A percentile compares a stretch with the other conserved stretches of the same genome.
These are phyloP conservation scores for Percopsis omiscomaycus DNA, from an alignment of 2,797 vertebrate genomes.

Conservation along the genomic window DNA sequence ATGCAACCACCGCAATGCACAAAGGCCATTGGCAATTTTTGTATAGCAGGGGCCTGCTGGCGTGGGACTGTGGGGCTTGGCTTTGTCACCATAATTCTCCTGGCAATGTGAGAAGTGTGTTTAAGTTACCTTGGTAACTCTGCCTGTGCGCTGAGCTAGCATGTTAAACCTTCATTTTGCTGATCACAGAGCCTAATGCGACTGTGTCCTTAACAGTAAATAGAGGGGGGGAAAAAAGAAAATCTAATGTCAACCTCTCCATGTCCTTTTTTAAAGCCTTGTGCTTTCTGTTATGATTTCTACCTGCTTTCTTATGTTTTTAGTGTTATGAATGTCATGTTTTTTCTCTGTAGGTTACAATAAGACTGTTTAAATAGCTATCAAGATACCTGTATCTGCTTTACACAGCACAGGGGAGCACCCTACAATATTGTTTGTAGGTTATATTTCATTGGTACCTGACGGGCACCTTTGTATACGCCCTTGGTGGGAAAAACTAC, in stretches of 20 bases:
- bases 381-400: background rate
- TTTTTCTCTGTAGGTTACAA: background rate
- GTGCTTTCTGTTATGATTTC: background rate
- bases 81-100: constrained; percentile 7
- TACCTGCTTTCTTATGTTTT: background rate
- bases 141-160: background rate
- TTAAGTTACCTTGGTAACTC: constrained; percentile 3
- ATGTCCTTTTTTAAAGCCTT: background rate
- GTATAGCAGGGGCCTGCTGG: constrained; percentile 8
- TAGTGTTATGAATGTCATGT: background rate
- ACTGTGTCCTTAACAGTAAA: background rate
- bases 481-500: constrained; percentile 35
- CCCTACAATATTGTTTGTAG: constrained; percentile 4
- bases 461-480: constrained; percentile 2
- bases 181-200: background rate
- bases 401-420: constrained; percentile 5
- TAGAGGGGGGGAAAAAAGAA: background rate
- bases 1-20: constrained; percentile 32
- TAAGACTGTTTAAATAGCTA: constrained; percentile 1
- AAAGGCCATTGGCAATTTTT: constrained; percentile 41
- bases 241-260: background rate
- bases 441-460: too few species aligned
- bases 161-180: background rate
- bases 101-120: background rate
- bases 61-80: background rate